phyloP scores from a whole-genome alignment of 2,113 vertebrate species.

The Vulpes lagopus region DNA sequence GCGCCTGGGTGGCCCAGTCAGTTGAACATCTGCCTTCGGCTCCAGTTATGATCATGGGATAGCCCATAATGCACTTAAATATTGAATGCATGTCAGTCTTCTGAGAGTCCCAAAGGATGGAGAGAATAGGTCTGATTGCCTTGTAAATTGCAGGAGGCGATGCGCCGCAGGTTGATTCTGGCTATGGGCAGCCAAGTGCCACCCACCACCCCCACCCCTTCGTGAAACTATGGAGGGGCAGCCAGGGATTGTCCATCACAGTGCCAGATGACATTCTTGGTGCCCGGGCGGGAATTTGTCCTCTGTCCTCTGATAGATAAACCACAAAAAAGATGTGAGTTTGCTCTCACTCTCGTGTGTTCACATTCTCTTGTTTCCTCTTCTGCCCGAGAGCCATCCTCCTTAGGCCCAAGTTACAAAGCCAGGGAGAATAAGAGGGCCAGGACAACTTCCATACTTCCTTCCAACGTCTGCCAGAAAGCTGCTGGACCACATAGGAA shows the following conservation, averaged over 20 bases:
- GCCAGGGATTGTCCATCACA: neutral
- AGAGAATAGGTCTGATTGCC: slow-evolving; percentile 2
- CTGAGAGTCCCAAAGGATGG: slow-evolving; percentile 20
- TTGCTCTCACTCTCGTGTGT: neutral
- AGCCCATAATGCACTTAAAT: neutral
- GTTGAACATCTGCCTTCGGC: too few species aligned
- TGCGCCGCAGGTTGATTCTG: slow-evolving; percentile 3
- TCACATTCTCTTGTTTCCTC: neutral
- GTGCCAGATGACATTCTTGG: slow-evolving; percentile 51
- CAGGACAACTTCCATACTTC: neutral
- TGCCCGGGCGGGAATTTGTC: slow-evolving; percentile 7
- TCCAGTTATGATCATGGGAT: neutral
- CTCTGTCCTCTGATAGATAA: slow-evolving; percentile 54
- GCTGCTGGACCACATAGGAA: neutral
- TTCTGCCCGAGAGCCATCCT: neutral
- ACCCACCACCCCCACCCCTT: neutral
- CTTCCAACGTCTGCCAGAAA: neutral
- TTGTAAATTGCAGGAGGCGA: slow-evolving; percentile 22
- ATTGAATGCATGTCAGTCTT: neutral
- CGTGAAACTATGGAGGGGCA: slow-evolving; percentile 1
- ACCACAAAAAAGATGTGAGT: slow-evolving; percentile 42
- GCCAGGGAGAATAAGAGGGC: neutral
- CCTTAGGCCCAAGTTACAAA: neutral
- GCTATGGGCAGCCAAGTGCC: neutral
- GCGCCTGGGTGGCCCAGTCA: too few species aligned